Base-by-base conservation (phyloP, 2,113 vertebrate genomes). In the Barnardius zonarius region DNA sequence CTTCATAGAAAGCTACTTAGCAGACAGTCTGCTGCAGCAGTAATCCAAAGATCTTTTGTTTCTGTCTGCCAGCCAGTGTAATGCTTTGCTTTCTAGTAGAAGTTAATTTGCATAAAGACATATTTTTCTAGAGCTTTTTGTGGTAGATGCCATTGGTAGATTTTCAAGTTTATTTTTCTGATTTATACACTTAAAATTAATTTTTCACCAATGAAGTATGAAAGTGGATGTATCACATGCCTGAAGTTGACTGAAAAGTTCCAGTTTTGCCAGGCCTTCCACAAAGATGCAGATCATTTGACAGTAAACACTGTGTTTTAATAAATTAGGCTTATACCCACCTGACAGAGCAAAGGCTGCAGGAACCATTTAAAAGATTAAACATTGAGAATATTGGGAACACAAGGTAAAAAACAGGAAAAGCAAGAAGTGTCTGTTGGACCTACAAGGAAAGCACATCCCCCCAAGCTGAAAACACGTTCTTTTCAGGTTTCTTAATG, bases 381-480 rank as follows among this genome's bases (percentile, higher is more conserved):
- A 37, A 37, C 37, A 37, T 37, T 37, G 64, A 9, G 20, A 95
- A 48, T 19, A 25, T 17, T 70, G 30, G 35, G 25, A 84, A 27
- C 70, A 83, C 6, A 23, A 84, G 19, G 54, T 22, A 7, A 64
- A 69, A 69, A 75, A 62, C 1, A 22, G 54, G 74, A 19, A 13
- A 16, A 1, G 11, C 63, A 90, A 92, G 43, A 76, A 64, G 68
- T 35, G 67, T 19, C 83, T 92, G 11, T 49, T 74, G 39, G 49
- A 52, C 90, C 63, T 95, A 79, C 39, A 74, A 81, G 83, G 48
- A 83, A 86, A 88, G 84, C 88, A 73, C 51, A 93, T 93, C 2
- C 17, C 83, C 83, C 67, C 88, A 76, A 97, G 91, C 82, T 89
- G 72, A 92, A 95, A 96, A 94, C 84, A 74, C 19, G 48, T 84